Evolutionary conservation across 2,113 vertebrate genomes (phyloP).

Genomic region (Apteryx owenii): DNA sequence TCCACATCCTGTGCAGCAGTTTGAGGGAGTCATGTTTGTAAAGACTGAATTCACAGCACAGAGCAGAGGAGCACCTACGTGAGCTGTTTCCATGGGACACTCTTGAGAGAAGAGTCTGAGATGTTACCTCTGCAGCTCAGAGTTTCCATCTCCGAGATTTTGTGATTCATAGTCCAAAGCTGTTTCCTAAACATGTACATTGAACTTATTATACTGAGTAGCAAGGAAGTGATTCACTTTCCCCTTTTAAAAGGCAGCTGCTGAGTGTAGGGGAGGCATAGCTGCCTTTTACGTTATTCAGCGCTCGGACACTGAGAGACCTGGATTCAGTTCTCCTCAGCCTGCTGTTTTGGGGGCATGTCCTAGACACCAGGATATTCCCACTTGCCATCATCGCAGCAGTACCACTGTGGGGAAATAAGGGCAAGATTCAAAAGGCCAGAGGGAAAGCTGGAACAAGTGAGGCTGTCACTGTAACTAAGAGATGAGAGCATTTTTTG

Average conservation of each 20-base stretch:
- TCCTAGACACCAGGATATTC: background rate
- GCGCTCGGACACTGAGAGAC: background rate
- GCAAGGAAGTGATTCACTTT: constrained; percentile 51
- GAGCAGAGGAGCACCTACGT: background rate
- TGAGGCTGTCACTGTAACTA: background rate
- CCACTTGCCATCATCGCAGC: background rate
- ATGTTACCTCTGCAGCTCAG: background rate
- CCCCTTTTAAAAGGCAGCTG: constrained; percentile 9
- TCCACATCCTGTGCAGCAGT: background rate
- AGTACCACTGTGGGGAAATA: background rate
- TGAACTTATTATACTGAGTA: constrained; percentile 17
- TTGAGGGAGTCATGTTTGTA: background rate
- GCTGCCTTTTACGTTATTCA: background rate
- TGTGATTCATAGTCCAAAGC: constrained; percentile 22
- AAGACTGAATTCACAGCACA: background rate
- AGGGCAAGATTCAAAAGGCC: background rate
- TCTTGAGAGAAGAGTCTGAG: background rate
- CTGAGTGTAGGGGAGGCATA: background rate
- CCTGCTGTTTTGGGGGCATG: background rate
- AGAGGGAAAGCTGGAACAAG: background rate
- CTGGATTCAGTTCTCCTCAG: background rate
- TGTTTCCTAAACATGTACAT: constrained; percentile 14
- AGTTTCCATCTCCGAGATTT: background rate
- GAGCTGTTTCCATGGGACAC: background rate
- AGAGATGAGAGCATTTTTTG: background rate